Evolutionary conservation across 2,888 invertebrate genomes (phyloP).

Genomic region (Mesoligia furuncula): DNA sequence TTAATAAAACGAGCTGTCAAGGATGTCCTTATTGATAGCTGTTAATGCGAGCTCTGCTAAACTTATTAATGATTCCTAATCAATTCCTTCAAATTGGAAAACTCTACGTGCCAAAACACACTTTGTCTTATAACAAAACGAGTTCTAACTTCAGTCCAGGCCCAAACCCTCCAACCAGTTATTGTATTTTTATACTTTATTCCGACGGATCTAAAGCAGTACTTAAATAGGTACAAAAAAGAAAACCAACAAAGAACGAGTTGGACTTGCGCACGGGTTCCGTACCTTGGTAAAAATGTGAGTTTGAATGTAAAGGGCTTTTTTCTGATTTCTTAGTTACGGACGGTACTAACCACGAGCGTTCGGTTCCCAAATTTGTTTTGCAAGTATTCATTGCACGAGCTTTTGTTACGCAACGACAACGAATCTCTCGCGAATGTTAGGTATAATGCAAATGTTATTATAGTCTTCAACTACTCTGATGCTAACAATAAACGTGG

Average conservation of each 20-base stretch:
- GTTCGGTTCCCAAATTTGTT: not conserved
- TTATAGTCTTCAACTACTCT: conserved; percentile 31
- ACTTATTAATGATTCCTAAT: not conserved
- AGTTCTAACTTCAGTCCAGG: not conserved
- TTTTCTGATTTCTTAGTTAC: not conserved
- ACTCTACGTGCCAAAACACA: not conserved
- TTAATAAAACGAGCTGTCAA: not conserved
- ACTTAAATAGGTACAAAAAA: not conserved
- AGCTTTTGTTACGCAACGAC: not conserved
- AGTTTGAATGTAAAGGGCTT: not conserved
- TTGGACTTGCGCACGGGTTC: too few species aligned
- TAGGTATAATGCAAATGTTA: conserved; percentile 18
- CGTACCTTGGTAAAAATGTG: not conserved
- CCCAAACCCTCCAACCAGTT: not conserved
- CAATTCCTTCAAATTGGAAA: not conserved
- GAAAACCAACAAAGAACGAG: not conserved
- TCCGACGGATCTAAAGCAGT: not conserved
- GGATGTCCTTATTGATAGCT: not conserved
- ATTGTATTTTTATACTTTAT: conserved; percentile 1
- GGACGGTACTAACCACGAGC: too few species aligned
- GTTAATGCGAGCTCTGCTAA: not conserved
- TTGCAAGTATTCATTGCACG: not conserved
- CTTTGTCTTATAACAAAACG: not conserved
- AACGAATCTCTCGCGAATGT: not conserved
- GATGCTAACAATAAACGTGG: conserved; percentile 38